Evolutionary conservation across 2,888 invertebrate genomes (phyloP), one percentile per base, ranked within the genome.

Genomic region (Diplolepis rosae): DNA sequence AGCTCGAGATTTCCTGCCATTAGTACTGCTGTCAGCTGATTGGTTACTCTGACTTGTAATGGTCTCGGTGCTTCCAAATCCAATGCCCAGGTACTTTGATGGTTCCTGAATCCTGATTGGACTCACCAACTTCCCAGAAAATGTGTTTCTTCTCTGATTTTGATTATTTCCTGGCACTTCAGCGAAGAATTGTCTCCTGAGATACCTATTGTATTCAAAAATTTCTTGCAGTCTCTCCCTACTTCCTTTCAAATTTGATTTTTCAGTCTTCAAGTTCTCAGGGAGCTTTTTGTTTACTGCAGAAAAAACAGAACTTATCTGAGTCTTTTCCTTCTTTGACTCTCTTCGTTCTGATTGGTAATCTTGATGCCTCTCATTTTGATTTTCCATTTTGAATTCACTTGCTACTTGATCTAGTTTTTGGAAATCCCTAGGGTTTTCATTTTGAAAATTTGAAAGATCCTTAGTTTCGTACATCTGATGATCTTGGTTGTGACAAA

Each of bases 31-130:
- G 6, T 79, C 79, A 0, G 83, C 85, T 4, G 87, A 88, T 45
- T 86, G 85, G 67, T 88, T 88, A 72, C 88, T 88, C 68, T 88
- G 88, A 56, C 88, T 88, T 27, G 84, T 84, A 13, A 88, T 77
- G 0, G 88, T 88, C 61, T 88, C 88, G 5, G 87, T 87, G 70
- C 88, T 88, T 0, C 88, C 88, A 22, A 87, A 88, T 9, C 87
- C 86, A 32, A 67, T 75, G 7, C 66, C 72, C 6, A 28, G 35
- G 28, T 66, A 61, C 1, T 69, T 75, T 0, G 66, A 48, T 4
- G 71, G 4, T 4, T 68, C 4, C 2, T 72, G 72, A 2, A 65
- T 39, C 15, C 24, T 54, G 24, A 48, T 70, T 0, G 24, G 42
- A 13, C 28, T 66, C 11, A 42, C 6, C 32, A 67, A 24, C 15